Conservation (phyloP, 2,797 vertebrate genomes). For the Graptemys geographica region DNA sequence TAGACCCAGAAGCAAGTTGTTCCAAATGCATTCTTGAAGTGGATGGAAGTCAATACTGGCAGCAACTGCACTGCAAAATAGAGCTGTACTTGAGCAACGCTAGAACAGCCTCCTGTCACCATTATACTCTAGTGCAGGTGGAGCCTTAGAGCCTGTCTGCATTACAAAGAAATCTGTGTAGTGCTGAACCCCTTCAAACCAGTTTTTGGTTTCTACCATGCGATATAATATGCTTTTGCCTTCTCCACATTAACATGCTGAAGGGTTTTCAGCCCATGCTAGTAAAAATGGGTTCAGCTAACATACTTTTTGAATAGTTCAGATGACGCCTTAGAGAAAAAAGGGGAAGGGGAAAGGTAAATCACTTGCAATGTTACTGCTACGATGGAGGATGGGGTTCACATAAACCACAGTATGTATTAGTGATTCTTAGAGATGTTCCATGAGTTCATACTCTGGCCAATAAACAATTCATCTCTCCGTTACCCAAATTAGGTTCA, state of each 20-base stretch:
- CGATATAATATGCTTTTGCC: neutral
- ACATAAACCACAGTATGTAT: neutral
- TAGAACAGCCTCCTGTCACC: neutral
- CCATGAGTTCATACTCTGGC: neutral
- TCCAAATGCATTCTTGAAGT: neutral
- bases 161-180: neutral
- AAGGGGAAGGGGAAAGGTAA: neutral
- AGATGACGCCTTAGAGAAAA: neutral
- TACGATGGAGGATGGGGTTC: neutral
- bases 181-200: neutral
- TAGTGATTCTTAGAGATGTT: neutral
- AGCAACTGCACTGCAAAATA: neutral
- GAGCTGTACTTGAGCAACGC: neutral
- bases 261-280: neutral
- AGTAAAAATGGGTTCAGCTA: conserved; percentile 32
- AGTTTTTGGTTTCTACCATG: neutral
- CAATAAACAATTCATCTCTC: neutral
- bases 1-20: neutral
- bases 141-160: neutral
- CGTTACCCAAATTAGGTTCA: neutral
- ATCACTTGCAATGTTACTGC: neutral
- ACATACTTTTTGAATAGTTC: neutral
- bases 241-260: neutral
- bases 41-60: neutral
- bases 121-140: neutral